Base-by-base conservation (phyloP, 2,888 invertebrate species). In the Amiota communis region DNA sequence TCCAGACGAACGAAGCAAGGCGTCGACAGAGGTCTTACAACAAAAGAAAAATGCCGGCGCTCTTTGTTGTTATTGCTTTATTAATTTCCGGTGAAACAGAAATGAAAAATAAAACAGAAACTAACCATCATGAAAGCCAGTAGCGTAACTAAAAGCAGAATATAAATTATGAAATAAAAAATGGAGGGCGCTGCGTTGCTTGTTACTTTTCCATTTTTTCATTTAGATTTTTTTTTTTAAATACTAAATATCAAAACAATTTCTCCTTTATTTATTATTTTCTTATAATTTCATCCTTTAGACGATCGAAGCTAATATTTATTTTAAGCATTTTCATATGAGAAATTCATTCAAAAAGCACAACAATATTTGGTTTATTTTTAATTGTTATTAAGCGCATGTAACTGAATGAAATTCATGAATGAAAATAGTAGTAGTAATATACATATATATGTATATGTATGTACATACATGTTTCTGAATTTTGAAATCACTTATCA, bases 31-130 rank as follows among this genome's bases (percentile, higher is more conserved):
- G 15, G 51, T 20, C 20, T 23, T 20, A 65, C 67, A 68, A 68
- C 67, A 68, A 68, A 68, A 51, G 67, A 68, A 68, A 51, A 68
- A 68, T 68, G 67, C 67, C 67, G 67, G 51, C 67, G 48, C 51
- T 13, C 51, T 20, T 46, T 20, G 49, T 51, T 17, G 51, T 51
- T n/a, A 23, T 68, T 23, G 46, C 11, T 23, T 12, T 23, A 12
- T 51, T 69, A 64, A 74, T 81, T 84, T 82, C 86, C 86, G 82
- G 82, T 81, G 80, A 86, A 80, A 78, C 84, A 81, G 51, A 46
- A 59, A 59, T 13, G 17, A 47, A 23, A 20, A 61, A 61, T 15
- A 23, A 64, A 64, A 36, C 36, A 36, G 36, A 36, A 36, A 36
- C 36, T 36, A 36, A 36, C 36, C 36, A 36, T 6, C 36, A 36